phyloP scores from a whole-genome alignment of 2,113 vertebrate species.

The Rhinolophus ferrumequinum region DNA sequence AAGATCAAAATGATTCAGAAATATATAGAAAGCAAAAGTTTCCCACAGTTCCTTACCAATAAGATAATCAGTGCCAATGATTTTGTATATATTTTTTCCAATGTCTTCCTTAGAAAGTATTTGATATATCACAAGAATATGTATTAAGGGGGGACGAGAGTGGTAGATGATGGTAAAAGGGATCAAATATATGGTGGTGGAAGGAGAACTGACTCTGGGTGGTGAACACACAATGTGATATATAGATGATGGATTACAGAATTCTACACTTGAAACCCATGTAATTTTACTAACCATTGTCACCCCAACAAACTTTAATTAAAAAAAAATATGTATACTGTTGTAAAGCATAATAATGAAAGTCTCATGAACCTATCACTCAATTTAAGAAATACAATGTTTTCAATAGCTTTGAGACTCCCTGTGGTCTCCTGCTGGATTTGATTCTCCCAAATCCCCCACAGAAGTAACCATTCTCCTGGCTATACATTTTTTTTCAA shows the following conservation, averaged over 20 bases:
- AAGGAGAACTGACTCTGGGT: too few relatives aligned
- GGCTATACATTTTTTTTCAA: not conserved
- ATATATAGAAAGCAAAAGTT: not conserved
- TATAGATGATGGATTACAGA: too few relatives aligned
- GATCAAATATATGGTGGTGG: too few relatives aligned
- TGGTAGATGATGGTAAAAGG: too few relatives aligned
- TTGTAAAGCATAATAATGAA: not conserved
- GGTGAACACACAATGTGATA: too few relatives aligned
- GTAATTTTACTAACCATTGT: too few relatives aligned
- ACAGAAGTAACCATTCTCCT: not conserved
- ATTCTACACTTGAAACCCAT: too few relatives aligned
- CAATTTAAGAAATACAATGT: not conserved
- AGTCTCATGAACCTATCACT: not conserved
- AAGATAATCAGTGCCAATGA: not conserved
- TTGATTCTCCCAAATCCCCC: not conserved
- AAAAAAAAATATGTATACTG: not conserved
- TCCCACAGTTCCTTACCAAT: not conserved
- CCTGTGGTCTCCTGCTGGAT: not conserved
- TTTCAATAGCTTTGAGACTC: slow-evolving; percentile 2
- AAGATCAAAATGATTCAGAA: not conserved
- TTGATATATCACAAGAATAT: not conserved
- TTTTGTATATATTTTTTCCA: slow-evolving; percentile 32
- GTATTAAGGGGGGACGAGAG: not conserved
- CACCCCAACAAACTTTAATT: too few relatives aligned
- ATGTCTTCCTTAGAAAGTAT: not conserved